Evolutionary conservation across 2,888 invertebrate genomes (phyloP).

Genomic region (Epirrhoe tristata): DNA sequence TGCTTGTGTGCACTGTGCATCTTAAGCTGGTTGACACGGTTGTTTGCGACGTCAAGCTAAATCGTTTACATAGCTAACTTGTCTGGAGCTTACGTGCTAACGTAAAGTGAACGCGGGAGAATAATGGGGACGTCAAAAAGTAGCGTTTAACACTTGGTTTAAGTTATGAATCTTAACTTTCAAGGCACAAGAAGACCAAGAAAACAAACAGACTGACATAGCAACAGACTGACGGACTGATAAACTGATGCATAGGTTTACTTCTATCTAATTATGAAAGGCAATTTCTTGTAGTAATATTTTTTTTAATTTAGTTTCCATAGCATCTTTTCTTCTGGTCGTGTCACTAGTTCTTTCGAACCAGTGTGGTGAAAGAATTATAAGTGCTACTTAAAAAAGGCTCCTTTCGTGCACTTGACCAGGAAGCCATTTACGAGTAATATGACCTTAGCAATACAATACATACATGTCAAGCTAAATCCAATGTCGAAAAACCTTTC

Average conservation of each 20-base stretch:
- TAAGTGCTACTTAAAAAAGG: too few species aligned
- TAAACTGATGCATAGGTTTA: background rate
- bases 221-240: too few species aligned
- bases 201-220: background rate
- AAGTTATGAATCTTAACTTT: background rate
- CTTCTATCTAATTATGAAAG: background rate
- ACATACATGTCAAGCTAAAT: too few species aligned
- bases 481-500: too few species aligned
- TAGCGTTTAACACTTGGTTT: conserved; percentile 1
- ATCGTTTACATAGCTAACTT: conserved; percentile 33
- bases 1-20: background rate
- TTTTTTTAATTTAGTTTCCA: too few species aligned
- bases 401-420: too few species aligned
- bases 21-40: conserved; percentile 24
- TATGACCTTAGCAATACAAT: too few species aligned
- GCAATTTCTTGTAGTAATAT: too few species aligned
- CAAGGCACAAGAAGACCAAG: background rate
- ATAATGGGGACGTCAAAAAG: background rate
- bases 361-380: too few species aligned
- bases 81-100: conserved; percentile 7
- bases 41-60: conserved; percentile 36
- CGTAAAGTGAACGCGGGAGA: background rate
- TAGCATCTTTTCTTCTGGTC: too few species aligned
- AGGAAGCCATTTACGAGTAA: too few species aligned
- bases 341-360: too few species aligned